Evolutionary conservation across 1,140 invertebrate genomes (phyloP).

Genomic region (Zaprionus vittiger): DNA sequence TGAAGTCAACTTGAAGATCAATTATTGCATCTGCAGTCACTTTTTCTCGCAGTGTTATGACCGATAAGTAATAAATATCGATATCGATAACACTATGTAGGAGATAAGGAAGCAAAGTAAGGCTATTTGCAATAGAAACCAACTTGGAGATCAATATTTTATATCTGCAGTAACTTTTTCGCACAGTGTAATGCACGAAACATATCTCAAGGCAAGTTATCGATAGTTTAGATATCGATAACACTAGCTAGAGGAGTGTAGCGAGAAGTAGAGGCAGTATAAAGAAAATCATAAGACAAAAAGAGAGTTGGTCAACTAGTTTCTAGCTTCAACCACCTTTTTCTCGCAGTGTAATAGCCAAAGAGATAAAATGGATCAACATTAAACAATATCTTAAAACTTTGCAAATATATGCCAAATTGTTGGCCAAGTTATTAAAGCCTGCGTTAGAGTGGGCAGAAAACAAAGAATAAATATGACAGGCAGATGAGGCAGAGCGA

Average conservation of each 20-base stretch:
- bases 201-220: background rate
- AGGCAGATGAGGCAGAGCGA: no score
- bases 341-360: background rate
- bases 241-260: background rate
- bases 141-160: no score
- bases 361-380: background rate
- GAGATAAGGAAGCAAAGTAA: no score
- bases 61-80: no score
- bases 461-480: background rate
- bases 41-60: no score
- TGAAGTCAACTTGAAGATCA: no score
- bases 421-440: slow-evolving; percentile 17
- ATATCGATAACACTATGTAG: no score
- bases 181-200: no score
- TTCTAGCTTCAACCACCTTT: background rate
- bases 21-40: no score
- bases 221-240: background rate
- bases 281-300: background rate
- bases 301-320: no score
- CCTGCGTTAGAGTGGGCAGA: slow-evolving; percentile 7
- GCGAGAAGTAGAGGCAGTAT: background rate
- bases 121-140: no score
- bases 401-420: slow-evolving; percentile 17
- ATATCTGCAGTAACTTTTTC: no score
- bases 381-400: slow-evolving; percentile 13